A percentile compares a stretch with the other conserved stretches of the same genome.
Conservation (phyloP, 2,888 invertebrate genomes). For the Sinopyrophorus schimmeli region DNA sequence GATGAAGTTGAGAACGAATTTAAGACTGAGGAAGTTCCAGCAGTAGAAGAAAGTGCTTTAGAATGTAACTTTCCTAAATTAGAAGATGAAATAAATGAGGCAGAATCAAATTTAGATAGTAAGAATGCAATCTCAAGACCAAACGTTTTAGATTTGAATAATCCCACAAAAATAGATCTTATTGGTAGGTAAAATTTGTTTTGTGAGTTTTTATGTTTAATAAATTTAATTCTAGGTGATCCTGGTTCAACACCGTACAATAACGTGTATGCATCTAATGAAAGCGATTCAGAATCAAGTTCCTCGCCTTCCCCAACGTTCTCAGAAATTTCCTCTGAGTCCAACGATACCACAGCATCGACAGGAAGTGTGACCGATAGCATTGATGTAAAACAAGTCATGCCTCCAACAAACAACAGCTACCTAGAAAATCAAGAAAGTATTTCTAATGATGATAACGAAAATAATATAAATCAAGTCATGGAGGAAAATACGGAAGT, state of each 20-base stretch:
- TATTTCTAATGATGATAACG: no score
- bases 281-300: constrained; percentile 40
- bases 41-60: not conserved
- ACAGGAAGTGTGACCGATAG: constrained; percentile 30
- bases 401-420: no score
- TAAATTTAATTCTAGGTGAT: constrained; percentile 39
- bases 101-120: constrained; percentile 7
- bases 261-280: constrained; percentile 45
- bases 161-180: constrained; percentile 17
- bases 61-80: not conserved
- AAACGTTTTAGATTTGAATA: constrained; percentile 16
- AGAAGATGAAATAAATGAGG: constrained; percentile 1
- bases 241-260: constrained; percentile 56
- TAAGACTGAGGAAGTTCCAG: not conserved
- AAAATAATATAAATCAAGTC: no score
- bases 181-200: constrained; percentile 8
- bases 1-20: constrained; percentile 49
- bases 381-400: constrained; percentile 4
- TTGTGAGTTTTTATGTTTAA: not conserved
- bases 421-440: no score
- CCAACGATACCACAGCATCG: constrained; percentile 36
- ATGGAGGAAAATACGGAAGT: no score
- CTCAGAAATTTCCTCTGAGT: constrained; percentile 42
- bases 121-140: constrained; percentile 9
- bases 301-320: constrained; percentile 48